Base-by-base conservation (phyloP, 2,797 vertebrate genomes). In the Sus cebifrons region DNA sequence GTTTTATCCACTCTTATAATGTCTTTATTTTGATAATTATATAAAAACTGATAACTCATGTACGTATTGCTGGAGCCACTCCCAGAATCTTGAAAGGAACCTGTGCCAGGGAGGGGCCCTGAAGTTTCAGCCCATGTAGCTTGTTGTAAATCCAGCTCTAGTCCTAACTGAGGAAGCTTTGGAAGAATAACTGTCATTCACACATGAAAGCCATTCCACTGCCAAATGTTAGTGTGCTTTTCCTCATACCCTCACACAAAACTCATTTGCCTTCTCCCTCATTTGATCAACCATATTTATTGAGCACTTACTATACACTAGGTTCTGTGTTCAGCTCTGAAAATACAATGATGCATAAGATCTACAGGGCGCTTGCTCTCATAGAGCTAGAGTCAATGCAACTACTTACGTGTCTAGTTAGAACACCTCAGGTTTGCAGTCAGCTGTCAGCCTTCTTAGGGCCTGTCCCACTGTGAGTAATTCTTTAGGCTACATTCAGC, bases 1-100 rank as follows among this genome's bases (percentile, higher is more conserved):
- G 10, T 68, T 40, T 82, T 68, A 74, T 27, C 21, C 18, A 49
- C 20, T 58, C 52, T 25, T 52, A 17, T 86, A 62, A 56, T 68
- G 17, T 36, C 25, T 79, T 89, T 52, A 40, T 90, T 52, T 90
- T 54, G 25, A 62, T 84, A 64, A 84, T 74, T 85, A 78, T 68
- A 62, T 15, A 71, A 60, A 86, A 86, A 67, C 18, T 11, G 52
- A 86, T 29, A 25, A 81, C 13, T 16, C 3, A 36, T 29, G 25
- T 49, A 32, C 18, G 65, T 2, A 36, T 67, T 67, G 7, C 12
- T 67, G 65, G 56, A 3, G 6, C 64, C 58, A 86, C 71, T 32
- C 20, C 6, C 5, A 58, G 13, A 12, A 62, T 71, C 71, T 49
- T 56, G 25, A 17, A 92, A 65, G 6, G 8, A 25, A 17, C 29